Conservation (phyloP, 2,797 vertebrate genomes). For the Chrosomus eos region DNA sequence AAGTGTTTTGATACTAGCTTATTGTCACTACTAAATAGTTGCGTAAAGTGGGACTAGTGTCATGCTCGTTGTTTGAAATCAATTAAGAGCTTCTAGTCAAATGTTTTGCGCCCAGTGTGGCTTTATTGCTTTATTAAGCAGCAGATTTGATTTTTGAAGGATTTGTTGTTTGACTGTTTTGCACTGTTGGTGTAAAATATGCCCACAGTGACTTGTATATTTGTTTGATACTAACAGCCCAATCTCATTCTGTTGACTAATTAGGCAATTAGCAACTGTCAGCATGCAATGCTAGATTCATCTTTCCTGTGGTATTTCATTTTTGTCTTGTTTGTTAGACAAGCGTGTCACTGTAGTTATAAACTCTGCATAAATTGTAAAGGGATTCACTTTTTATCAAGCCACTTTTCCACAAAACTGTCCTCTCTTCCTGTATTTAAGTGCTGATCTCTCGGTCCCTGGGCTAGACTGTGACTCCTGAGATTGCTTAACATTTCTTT, state of each 20-base stretch:
- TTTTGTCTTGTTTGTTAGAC: constrained; percentile 29
- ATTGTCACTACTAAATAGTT: background rate
- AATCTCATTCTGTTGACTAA: constrained; percentile 56
- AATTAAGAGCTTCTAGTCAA: background rate
- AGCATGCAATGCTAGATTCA: constrained; percentile 15
- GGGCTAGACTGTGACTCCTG: background rate
- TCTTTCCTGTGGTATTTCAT: constrained; percentile 10
- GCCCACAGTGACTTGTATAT: constrained; percentile 23
- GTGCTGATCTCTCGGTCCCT: background rate
- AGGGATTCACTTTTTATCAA: background rate
- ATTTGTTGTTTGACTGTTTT: constrained; percentile 32
- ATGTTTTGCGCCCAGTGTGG: background rate
- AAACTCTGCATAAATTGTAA: background rate
- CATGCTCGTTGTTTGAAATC: background rate
- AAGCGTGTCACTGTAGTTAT: background rate
- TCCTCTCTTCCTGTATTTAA: background rate
- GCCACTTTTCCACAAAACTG: background rate
- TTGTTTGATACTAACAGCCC: constrained; percentile 46
- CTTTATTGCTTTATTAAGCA: constrained; percentile 49
- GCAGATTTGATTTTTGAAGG: constrained; percentile 40
- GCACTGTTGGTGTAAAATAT: constrained; percentile 27
- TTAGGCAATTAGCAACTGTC: constrained; percentile 57
- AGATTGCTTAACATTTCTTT: background rate
- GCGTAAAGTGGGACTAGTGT: background rate
- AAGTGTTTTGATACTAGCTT: background rate